Evolutionary conservation across 2,888 invertebrate genomes (phyloP), one percentile per base, ranked within the genome.

Genomic region (Acrocyrtus sp.): DNA sequence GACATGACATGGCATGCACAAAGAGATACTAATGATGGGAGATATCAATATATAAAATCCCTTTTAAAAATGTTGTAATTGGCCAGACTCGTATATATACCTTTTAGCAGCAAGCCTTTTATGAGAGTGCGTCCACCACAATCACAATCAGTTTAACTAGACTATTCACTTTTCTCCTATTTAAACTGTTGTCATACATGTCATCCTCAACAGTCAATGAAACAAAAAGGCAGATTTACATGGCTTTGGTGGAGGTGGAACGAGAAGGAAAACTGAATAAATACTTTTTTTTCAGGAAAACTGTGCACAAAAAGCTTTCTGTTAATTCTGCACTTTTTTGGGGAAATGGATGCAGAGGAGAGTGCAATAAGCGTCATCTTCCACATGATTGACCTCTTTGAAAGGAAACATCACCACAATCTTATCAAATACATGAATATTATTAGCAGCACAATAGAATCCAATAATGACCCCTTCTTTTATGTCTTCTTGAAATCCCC

Each of bases 301-400:
- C 17, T 10, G 41, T 56, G 24, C 39, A 27, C 19, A n/a, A n/a
- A n/a, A n/a, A n/a, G n/a, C n/a, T n/a, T n/a, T n/a, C n/a, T n/a
- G n/a, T n/a, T n/a, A n/a, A n/a, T n/a, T n/a, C n/a, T n/a, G n/a
- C n/a, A n/a, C n/a, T n/a, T n/a, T n/a, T n/a, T n/a, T n/a, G n/a
- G n/a, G n/a, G n/a, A n/a, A 41, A 21, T 19, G 17, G 48, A 61
- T 48, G 43, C 15, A 58, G 17, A 48, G 54, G 54, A 29, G 51
- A 57, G 50, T 56, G 50, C 57, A 34, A 58, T 41, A 63, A 65
- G 45, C 22, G 24, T 58, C 48, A 67, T 67, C 58, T 50, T 67
- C 50, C 58, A 54, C 66, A 26, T 67, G 66, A 67, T 67, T 67
- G 58, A 58, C 48, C 50, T 26, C 45, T 22, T 48, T 67, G 57